phyloP scores from a whole-genome alignment of 2,797 vertebrate species.

The Esox lucius region DNA sequence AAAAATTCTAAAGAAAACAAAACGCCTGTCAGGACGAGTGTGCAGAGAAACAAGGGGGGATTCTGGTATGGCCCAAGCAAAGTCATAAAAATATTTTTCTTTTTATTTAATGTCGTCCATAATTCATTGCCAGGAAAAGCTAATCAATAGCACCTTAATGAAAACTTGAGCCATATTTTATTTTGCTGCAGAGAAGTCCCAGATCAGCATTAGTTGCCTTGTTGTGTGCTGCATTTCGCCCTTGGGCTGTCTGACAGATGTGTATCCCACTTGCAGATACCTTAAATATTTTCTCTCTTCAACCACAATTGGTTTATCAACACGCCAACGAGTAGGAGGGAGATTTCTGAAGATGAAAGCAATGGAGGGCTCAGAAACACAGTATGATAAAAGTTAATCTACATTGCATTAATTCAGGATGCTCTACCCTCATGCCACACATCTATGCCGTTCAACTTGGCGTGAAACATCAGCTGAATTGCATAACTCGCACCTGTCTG shows the following conservation, averaged over 20 bases:
- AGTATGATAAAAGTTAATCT: constrained; percentile 39
- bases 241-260: constrained; percentile 81
- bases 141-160: constrained; percentile 99
- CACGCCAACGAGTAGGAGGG: constrained; percentile 58
- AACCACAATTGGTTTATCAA: constrained; percentile 71
- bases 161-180: constrained; percentile 99
- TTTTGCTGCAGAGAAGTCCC: constrained; percentile 89
- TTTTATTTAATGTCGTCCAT: constrained; percentile 98
- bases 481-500: neutral
- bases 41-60: constrained; percentile 59
- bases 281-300: constrained; percentile 78
- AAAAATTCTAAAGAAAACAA: constrained; percentile 75
- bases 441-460: constrained; percentile 20
- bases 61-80: constrained; percentile 90
- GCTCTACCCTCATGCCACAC: constrained; percentile 31
- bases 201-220: constrained; percentile 93
- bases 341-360: constrained; percentile 62
- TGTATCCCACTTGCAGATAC: constrained; percentile 78
- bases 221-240: constrained; percentile 78
- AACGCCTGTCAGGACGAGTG: constrained; percentile 73
- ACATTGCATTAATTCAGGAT: constrained; percentile 42
- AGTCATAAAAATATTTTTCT: constrained; percentile 99
- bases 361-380: constrained; percentile 25
- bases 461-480: constrained; percentile 5
- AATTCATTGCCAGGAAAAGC: constrained; percentile 99